A percentile compares a stretch with the other conserved stretches of the same genome.
These are phyloP conservation scores for Pygoscelis adeliae DNA, from an alignment of 2,113 vertebrate species.

Conservation along the genomic window DNA sequence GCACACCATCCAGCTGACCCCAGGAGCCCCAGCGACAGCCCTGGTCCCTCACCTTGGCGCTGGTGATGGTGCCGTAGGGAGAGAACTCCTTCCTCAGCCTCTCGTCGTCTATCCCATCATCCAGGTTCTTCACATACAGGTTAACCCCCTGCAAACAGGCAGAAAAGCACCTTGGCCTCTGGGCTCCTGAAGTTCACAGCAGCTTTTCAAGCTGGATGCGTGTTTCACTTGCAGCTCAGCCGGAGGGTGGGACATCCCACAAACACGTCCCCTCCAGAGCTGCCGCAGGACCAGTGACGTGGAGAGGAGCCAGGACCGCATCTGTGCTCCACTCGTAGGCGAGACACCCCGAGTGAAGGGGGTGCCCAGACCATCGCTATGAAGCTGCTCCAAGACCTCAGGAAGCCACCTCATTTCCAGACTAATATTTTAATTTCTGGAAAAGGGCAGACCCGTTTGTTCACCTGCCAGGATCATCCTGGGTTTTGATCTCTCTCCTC, in stretches of 20 bases:
- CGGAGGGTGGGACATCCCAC: not conserved
- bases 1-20: accelerated
- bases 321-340: accelerated
- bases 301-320: not conserved
- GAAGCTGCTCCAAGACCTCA: not conserved
- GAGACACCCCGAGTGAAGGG: accelerated
- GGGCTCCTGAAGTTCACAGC: not conserved
- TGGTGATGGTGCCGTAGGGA: conserved; percentile 95
- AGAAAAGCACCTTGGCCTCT: not conserved
- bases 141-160: conserved; percentile 86
- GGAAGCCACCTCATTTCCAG: not conserved
- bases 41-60: conserved; percentile 86
- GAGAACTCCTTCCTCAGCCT: conserved; percentile 91
- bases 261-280: not conserved
- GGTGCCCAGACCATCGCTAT: not conserved
- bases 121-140: conserved; percentile 96
- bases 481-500: not conserved
- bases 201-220: not conserved
- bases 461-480: not conserved
- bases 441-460: not conserved
- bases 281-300: accelerated
- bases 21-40: not conserved
- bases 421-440: not conserved
- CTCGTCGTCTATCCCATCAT: conserved; percentile 90
- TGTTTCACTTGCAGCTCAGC: not conserved